These are phyloP conservation scores for Morbakka virulenta DNA, from an alignment of 30 jellyfish, hydroid and myxozoan species.

Conservation along the genomic window DNA sequence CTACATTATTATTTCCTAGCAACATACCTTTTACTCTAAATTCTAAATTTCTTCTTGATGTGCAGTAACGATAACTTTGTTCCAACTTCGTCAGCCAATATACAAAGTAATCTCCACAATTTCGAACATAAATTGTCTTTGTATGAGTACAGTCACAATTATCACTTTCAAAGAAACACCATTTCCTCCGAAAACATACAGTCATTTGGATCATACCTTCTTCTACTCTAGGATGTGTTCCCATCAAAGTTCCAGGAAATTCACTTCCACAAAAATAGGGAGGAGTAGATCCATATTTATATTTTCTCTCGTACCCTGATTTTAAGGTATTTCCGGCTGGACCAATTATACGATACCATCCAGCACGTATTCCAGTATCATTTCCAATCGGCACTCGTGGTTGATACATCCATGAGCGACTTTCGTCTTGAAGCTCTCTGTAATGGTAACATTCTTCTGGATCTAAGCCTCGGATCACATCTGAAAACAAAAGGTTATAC, in stretches of 20 bases:
- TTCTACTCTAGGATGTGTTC: constrained; percentile 54
- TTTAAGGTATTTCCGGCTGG: constrained; percentile 41
- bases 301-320: constrained; percentile 24
- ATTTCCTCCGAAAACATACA: constrained; percentile 45
- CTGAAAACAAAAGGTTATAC: not conserved
- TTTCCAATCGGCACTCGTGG: constrained; percentile 43
- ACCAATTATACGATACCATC: constrained; percentile 58
- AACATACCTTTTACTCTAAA: not conserved
- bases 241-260: constrained; percentile 50
- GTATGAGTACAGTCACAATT: constrained; percentile 13
- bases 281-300: constrained; percentile 17
- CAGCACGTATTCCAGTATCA: constrained; percentile 20
- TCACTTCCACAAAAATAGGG: constrained; percentile 58
- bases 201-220: constrained; percentile 66
- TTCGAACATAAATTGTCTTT: constrained; percentile 34
- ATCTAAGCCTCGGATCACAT: not conserved
- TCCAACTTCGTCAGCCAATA: constrained; percentile 42
- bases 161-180: constrained; percentile 14
- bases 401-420: not conserved
- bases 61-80: constrained; percentile 23
- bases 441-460: not conserved
- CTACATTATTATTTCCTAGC: too few species aligned
- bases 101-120: constrained; percentile 38
- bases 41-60: not conserved
- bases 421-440: not conserved